Base-by-base conservation (phyloP, 2,113 vertebrate genomes). In the Eolophus roseicapilla region DNA sequence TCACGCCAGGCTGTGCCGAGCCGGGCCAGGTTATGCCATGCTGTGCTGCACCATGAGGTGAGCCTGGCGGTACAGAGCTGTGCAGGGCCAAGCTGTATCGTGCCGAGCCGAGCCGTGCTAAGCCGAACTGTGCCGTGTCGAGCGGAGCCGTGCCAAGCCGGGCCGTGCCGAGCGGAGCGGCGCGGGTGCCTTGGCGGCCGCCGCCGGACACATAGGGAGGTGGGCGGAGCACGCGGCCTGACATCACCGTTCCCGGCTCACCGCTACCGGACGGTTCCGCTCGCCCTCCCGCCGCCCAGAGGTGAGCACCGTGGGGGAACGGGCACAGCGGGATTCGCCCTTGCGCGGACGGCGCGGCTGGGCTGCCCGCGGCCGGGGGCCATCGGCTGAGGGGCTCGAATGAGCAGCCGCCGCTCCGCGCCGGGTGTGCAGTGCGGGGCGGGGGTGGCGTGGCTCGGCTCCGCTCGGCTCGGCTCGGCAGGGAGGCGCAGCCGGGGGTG, bases 181-280 rank as follows among this genome's bases (percentile, higher is more conserved):
- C 13, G 31, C 44, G 37, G 70, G 2, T 3, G 39, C 2, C 3
- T 4, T 31, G 70, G 81, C 55, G 50, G 69, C 55, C 37, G 75
- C 67, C 76, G 44, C 63, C 84, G 41, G 65, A 64, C 81, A 89
- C 90, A 86, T 35, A 76, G 63, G 81, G 81, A 11, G 75, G 90
- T 64, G 67, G 93, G 93, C 86, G 93, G 93, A 43, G 93, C 82
- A 49, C 57, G 63, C 67, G 57, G 85, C 85, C 93, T 95, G 93
- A 92, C 86, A 95, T 92, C 93, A 79, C 67, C 13, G 82, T 67
- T 19, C 1, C 27, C 5, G 43, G 10, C 70, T 90, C 71, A 4
- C 17, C n/a, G 77, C 73, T 59, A 15, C 86, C 71, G 86, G 53
- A 41, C 82, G 18, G 77, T 55, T 81, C 77, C 37, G 90, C 82